phyloP scores from a whole-genome alignment of 2,113 vertebrate genomes.

The Morphnarchus princeps region DNA sequence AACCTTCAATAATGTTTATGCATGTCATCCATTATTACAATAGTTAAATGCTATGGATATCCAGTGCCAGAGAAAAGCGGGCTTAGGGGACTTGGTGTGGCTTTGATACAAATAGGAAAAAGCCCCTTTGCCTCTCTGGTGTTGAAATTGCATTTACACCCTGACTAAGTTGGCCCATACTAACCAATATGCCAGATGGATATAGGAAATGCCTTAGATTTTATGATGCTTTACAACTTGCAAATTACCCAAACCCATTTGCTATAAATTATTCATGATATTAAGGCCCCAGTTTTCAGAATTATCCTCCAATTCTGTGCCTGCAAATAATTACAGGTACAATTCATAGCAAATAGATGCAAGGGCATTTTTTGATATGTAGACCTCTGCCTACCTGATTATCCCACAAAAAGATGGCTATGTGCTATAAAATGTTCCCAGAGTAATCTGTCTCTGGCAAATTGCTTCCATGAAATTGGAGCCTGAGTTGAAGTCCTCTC shows the following conservation, averaged over 20 bases:
- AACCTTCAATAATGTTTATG: not conserved
- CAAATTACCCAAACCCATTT: not conserved
- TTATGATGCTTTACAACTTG: not conserved
- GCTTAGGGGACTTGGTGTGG: not conserved
- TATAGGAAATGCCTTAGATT: not conserved
- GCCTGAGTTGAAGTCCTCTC: not conserved
- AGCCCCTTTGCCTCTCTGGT: not conserved
- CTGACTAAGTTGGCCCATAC: not conserved
- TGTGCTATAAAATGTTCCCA: not conserved
- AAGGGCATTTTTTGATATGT: not conserved
- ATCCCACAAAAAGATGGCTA: not conserved
- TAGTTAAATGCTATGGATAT: not conserved
- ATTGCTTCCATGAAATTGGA: not conserved
- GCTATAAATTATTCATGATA: not conserved
- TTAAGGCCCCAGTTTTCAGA: not conserved
- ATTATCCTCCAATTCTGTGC: not conserved
- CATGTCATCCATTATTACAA: not conserved
- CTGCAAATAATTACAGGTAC: not conserved
- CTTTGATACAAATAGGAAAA: not conserved
- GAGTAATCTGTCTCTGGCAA: not conserved
- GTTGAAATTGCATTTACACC: not conserved
- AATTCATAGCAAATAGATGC: not conserved
- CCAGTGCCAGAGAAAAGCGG: not conserved
- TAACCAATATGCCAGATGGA: not conserved
- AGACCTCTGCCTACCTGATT: not conserved